A percentile compares a stretch with the other conserved stretches of the same genome.
Evolutionary conservation across 2,113 vertebrate species (phyloP).

Genomic region (Trichechus manatus): DNA sequence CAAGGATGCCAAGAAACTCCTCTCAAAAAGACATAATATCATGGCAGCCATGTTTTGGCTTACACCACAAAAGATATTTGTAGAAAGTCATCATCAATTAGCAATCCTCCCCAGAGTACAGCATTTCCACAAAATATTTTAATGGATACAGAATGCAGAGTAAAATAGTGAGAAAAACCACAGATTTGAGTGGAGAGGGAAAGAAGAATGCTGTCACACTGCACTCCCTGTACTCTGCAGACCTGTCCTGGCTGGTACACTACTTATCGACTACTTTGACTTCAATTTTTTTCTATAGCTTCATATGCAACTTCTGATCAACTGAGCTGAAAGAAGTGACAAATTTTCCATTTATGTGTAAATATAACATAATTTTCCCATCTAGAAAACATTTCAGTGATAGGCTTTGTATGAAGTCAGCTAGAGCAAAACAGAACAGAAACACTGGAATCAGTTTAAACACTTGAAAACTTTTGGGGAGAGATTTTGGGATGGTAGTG

Average conservation of each 20-base stretch:
- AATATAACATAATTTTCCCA: constrained; percentile 4
- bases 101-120: neutral
- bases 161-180: neutral
- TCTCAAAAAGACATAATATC: neutral
- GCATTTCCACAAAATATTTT: constrained; percentile 18
- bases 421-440: constrained; percentile 5
- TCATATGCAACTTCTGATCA: constrained; percentile 8
- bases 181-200: neutral
- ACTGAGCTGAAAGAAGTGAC: neutral
- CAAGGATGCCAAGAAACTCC: constrained; percentile 2
- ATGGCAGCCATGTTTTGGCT: neutral
- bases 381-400: constrained; percentile 24
- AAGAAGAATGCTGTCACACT: neutral
- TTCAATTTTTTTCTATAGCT: neutral
- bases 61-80: constrained; percentile 34
- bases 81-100: neutral
- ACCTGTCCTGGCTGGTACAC: neutral
- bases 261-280: neutral
- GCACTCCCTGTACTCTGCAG: neutral
- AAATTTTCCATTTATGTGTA: neutral
- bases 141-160: neutral
- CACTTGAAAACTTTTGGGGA: neutral
- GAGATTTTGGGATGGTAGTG: neutral
- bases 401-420: neutral
- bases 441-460: neutral